Evolutionary conservation across 92 coral and sea anemone species (phyloP), one percentile per base, ranked within the genome.

Genomic region (Bergia sp.): DNA sequence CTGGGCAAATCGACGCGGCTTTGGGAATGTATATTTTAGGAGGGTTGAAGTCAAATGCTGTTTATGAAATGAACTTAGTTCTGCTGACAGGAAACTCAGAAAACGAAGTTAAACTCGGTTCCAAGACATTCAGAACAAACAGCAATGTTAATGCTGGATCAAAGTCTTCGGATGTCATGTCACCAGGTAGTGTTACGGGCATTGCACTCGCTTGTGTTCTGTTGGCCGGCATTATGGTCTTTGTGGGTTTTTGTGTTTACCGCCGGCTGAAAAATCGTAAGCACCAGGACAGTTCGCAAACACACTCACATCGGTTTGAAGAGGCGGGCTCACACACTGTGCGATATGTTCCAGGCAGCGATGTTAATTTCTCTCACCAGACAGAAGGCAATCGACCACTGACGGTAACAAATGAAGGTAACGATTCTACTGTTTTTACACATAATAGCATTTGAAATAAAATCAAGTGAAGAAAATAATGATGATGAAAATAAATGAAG

Each of bases 381-480:
- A 47, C 20, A 37, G 40, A 43, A 13, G 72, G 37, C 37, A 58
- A 57, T 81, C 61, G n/a, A n/a, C 77, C 47, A 42, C 10, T 67
- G 77, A 82, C 76, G 44, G 41, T 58, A 65, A 82, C 47, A n/a
- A 11, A 20, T 41, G 40, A 67, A 82, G 86, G 86, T 82, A 82
- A 67, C 20, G 80, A 57, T 18, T 20, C 23, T 61, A 61, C 69
- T 61, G n/a, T 20, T 53, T 61, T 61, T 61, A 61, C 10, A 20
- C 69, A 61, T 3, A 61, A 1, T 5, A 18, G 69, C 29, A 61
- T 3, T 18, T 18, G 23, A 61, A 61, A 61, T 20, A 21, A 15
- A 61, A 3, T 18, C 12, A 7, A 61, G 69, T 12, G 13, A 53
- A 53, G 58, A 10, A 53, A 53, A 53, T 53, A 18, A 53, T 8